These are phyloP conservation scores for Linepithema humile DNA, from an alignment of 1,140 invertebrate species.

Conservation along the genomic window DNA sequence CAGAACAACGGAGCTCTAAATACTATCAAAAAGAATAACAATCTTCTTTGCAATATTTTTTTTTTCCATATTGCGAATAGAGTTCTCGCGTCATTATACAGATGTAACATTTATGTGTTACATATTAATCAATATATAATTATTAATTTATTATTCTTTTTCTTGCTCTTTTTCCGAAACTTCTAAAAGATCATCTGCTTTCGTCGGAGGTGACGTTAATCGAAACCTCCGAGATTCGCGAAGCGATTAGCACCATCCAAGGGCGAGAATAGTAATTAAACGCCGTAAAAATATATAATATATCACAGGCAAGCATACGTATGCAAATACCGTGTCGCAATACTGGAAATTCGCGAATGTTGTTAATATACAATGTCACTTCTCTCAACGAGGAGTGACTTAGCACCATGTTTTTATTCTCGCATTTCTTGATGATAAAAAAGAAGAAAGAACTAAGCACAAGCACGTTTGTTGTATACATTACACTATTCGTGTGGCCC, in stretches of 20 bases:
- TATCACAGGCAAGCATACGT: slow-evolving; percentile 44
- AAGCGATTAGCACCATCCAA: slow-evolving; percentile 18
- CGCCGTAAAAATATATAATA: slow-evolving; percentile 33
- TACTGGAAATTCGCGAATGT: too few species aligned
- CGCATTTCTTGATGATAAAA: too few species aligned
- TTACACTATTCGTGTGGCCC: neutral
- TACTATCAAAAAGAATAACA: slow-evolving; percentile 22
- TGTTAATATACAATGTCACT: too few species aligned
- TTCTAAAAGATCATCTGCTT: neutral
- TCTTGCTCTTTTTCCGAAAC: neutral
- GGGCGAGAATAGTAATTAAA: slow-evolving; percentile 7
- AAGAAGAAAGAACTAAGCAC: too few species aligned
- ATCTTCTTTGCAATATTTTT: neutral
- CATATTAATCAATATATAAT: slow-evolving; percentile 28
- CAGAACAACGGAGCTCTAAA: slow-evolving; percentile 6
- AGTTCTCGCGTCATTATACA: neutral
- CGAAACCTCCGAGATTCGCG: neutral
- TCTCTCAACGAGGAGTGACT: too few species aligned
- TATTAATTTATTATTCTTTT: neutral
- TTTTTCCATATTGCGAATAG: too few species aligned
- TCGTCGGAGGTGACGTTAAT: neutral
- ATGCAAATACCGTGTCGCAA: slow-evolving; percentile 6
- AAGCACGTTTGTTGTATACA: too few species aligned
- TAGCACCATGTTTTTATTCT: too few species aligned
- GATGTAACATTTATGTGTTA: neutral